These are phyloP conservation scores for Leiothrix lutea DNA, from an alignment of 2,113 vertebrate species.

Conservation along the genomic window DNA sequence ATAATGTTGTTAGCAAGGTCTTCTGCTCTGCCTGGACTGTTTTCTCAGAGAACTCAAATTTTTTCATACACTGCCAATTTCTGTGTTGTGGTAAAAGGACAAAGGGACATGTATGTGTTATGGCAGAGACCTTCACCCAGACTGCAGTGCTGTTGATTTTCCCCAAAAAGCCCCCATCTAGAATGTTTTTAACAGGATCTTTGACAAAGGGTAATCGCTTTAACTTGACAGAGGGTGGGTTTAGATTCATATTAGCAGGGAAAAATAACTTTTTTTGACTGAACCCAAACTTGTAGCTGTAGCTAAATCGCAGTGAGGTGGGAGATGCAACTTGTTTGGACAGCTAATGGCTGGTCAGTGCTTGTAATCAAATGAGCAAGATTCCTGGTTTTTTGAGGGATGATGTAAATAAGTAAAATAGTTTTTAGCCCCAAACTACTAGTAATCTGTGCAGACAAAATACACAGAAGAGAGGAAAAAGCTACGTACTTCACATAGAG, in stretches of 20 bases:
- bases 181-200: neutral
- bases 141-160: neutral
- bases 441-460: neutral
- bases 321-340: neutral
- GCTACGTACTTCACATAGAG: neutral
- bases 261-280: neutral
- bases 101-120: rapidly evolving
- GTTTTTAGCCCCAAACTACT: neutral
- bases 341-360: neutral
- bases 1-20: rapidly evolving
- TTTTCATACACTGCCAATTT: neutral
- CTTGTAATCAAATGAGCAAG: neutral
- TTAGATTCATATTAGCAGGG: neutral
- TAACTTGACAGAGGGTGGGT: neutral
- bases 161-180: neutral
- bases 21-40: neutral
- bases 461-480: neutral
- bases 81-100: neutral
- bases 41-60: neutral
- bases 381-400: neutral
- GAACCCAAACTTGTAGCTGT: neutral
- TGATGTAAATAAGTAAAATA: neutral
- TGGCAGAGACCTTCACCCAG: neutral
- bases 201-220: neutral
- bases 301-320: neutral